Conservation (phyloP, 2,888 invertebrate species). For the Strigamia crassipes region DNA sequence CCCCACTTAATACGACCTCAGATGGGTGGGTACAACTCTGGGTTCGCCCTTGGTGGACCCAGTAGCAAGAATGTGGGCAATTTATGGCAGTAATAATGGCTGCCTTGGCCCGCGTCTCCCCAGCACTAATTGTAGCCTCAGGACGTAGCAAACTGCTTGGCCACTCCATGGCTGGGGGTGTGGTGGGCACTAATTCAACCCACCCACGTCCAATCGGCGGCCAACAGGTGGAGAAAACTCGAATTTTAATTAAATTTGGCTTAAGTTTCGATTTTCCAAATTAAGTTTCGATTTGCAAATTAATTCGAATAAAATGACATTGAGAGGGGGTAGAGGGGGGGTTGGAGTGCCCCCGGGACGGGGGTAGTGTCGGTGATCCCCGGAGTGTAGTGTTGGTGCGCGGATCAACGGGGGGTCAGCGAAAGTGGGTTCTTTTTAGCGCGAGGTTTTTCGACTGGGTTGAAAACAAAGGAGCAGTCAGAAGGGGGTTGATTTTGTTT, state of each 20-base stretch:
- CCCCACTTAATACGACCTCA: slow-evolving; percentile 3
- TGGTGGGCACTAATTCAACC: not conserved
- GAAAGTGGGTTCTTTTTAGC: not conserved
- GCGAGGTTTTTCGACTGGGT: not conserved
- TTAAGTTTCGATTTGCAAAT: too few relatives aligned
- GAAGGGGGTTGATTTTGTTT: not conserved
- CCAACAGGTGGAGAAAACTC: too few relatives aligned
- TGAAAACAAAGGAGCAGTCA: not conserved
- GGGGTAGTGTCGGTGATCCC: not conserved
- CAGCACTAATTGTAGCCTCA: not conserved
- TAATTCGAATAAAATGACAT: too few relatives aligned
- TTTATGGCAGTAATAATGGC: slow-evolving; percentile 46
- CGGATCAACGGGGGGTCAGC: not conserved
- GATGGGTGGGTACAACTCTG: not conserved
- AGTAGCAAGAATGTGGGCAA: slow-evolving; percentile 46
- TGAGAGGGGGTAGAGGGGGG: not conserved
- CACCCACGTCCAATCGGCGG: not conserved
- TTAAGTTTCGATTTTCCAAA: not conserved
- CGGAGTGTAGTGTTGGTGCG: not conserved
- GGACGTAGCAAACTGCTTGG: not conserved
- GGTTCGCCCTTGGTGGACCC: slow-evolving; percentile 18
- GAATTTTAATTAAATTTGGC: not conserved
- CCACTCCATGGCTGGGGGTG: slow-evolving; percentile 6
- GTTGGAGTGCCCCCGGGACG: not conserved
- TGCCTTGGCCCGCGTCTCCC: slow-evolving; percentile 8